phyloP scores from a whole-genome alignment of 2,888 invertebrate species.

The Alloplasta piceator region DNA sequence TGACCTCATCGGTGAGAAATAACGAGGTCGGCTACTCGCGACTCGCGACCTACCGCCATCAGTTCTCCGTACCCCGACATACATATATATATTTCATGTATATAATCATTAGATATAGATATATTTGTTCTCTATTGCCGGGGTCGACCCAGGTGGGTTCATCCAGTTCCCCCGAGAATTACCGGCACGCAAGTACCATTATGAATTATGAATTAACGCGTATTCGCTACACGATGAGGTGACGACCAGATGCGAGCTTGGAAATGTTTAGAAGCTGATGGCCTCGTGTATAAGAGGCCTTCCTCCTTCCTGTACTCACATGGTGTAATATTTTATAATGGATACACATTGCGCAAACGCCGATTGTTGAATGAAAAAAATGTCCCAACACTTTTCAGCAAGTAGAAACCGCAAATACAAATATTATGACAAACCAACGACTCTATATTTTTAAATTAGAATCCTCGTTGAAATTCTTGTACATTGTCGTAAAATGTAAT shows the following conservation, averaged over 20 bases:
- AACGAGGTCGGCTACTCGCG: constrained; percentile 71
- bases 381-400: too few relatives aligned
- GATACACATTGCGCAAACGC: too few relatives aligned
- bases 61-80: constrained; percentile 51
- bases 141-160: constrained; percentile 49
- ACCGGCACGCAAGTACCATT: constrained; percentile 78
- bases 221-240: constrained; percentile 38
- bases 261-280: constrained; percentile 36
- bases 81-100: too few relatives aligned
- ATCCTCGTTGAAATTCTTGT: too few relatives aligned
- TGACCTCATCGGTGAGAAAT: constrained; percentile 68
- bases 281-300: constrained; percentile 53
- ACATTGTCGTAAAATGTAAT: too few relatives aligned
- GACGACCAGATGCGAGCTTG: constrained; percentile 17
- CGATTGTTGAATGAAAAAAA: too few relatives aligned
- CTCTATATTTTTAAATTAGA: too few relatives aligned
- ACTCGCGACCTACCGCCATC: constrained; percentile 33
- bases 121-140: constrained; percentile 16
- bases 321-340: too few relatives aligned
- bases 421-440: too few relatives aligned
- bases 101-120: too few relatives aligned
- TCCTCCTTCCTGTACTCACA: constrained; percentile 5
- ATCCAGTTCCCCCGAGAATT: constrained; percentile 71
- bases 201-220: constrained; percentile 80
- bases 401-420: too few relatives aligned